phyloP scores from a whole-genome alignment of 2,888 invertebrate species.

The Apodemia zela region DNA sequence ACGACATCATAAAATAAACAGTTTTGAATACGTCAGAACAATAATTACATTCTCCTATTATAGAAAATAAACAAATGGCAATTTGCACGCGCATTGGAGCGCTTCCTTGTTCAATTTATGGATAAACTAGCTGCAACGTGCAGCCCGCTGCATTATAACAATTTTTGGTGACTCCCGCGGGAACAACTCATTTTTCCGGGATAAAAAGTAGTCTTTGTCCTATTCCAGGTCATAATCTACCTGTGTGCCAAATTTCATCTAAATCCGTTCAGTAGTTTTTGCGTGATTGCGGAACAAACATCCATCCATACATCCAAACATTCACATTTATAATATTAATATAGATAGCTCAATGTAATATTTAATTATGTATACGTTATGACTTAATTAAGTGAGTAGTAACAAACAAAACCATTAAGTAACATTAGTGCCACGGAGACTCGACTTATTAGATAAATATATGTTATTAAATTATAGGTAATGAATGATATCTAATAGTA shows the following conservation, averaged over 20 bases:
- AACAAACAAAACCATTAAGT: neutral
- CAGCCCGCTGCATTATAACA: no score
- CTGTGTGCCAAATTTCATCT: no score
- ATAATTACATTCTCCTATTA: neutral
- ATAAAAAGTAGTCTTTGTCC: no score
- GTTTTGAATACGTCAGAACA: neutral
- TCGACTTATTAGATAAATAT: neutral
- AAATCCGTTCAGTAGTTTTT: no score
- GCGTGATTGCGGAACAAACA: no score
- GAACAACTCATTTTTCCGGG: no score
- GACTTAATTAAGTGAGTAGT: no score
- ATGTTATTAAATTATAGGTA: neutral
- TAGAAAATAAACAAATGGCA: neutral
- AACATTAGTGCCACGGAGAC: neutral
- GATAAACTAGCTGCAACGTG: neutral
- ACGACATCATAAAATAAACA: neutral
- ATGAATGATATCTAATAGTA: no score
- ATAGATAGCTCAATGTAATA: neutral
- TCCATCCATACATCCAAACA: no score
- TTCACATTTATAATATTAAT: no score
- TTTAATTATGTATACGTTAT: neutral
- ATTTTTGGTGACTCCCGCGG: no score
- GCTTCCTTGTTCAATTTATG: neutral
- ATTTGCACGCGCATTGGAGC: neutral
- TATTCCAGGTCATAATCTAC: no score